Base-by-base conservation (phyloP, 1,140 invertebrate genomes). In the Tetramorium alpestre region DNA sequence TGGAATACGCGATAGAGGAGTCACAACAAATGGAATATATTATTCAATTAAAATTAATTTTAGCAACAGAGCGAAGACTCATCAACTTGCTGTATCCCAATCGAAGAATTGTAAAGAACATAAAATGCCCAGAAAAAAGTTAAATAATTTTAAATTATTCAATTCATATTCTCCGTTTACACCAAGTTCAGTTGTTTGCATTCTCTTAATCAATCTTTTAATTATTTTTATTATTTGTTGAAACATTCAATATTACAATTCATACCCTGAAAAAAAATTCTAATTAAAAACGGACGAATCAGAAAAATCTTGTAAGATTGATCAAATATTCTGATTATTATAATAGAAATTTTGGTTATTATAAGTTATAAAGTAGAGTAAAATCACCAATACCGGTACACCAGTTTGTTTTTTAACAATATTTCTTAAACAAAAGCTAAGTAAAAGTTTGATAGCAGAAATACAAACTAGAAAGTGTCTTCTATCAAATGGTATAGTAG, bases 1-100 rank as follows among this genome's bases (percentile, higher is more conserved):
- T 91, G 38, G 1, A 88, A 87, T 16, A 22, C 22, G 44, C 22
- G 56, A 81, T 56, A 8, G 1, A 22, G 28, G 13, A 25, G 4
- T n/a, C 13, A n/a, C 13, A n/a, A 54, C 28, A 18, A 3, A 3
- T 5, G 8, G 13, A 67, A 69, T 11, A 54, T 54, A 28, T 54
- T 25, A 6, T 7, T n/a, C 18, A 38, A 84, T 49, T 1, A 44
- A 49, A 75, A 67, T 75, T 47, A 60, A 49, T 75, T 70, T 33
- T 33, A 47, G 7, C 38, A 44, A 2, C 7, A 56, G 10, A 22
- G 7, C 25, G 0, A 54, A 69, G 75, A 18, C 2, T 8, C 4
- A 11, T 69, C 3, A 10, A 67, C 3, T 11, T 62, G 6, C 3
- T 54, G 18, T n/a, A 73, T 7, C 1, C 3, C 22, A 3, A 38